Evolutionary conservation across 2,888 invertebrate species (phyloP).

Genomic region (Lepidochrysops patricia): DNA sequence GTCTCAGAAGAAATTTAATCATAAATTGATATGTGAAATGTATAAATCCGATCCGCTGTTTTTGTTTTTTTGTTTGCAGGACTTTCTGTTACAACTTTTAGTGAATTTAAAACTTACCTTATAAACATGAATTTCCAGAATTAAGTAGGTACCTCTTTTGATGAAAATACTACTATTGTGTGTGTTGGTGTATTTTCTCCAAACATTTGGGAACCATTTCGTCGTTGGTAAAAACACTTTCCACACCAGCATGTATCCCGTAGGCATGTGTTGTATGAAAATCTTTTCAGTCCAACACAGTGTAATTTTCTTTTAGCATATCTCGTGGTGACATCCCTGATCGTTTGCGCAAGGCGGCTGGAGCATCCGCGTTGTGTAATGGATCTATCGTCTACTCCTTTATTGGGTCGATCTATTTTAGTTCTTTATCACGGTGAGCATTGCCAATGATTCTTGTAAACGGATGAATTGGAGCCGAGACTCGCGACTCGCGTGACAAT

Average conservation of each 20-base stretch:
- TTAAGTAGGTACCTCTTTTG: too few relatives aligned
- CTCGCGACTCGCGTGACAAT: slow-evolving; percentile 5
- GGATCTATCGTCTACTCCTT: slow-evolving; percentile 42
- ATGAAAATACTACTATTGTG: too few relatives aligned
- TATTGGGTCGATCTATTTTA: slow-evolving; percentile 64
- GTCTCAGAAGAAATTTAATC: neutral
- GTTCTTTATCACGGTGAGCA: slow-evolving; percentile 41
- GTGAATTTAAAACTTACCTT: too few relatives aligned
- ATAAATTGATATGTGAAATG: neutral
- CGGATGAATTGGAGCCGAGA: slow-evolving; percentile 3
- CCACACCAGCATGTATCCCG: too few relatives aligned
- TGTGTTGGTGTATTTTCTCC: too few relatives aligned
- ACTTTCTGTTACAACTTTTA: neutral
- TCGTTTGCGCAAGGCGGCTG: slow-evolving; percentile 40
- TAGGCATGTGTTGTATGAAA: too few relatives aligned
- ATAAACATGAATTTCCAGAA: too few relatives aligned
- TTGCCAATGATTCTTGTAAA: slow-evolving; percentile 33
- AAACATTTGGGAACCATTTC: too few relatives aligned
- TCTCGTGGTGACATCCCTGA: neutral
- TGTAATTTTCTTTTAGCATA: too few relatives aligned
- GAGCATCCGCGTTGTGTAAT: slow-evolving; percentile 54
- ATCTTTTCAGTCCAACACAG: neutral
- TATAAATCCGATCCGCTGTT: neutral
- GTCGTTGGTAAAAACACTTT: too few relatives aligned
- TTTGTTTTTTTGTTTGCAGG: neutral